phyloP scores from a whole-genome alignment of 2,888 invertebrate genomes.

The Cryptocephalus moraei region DNA sequence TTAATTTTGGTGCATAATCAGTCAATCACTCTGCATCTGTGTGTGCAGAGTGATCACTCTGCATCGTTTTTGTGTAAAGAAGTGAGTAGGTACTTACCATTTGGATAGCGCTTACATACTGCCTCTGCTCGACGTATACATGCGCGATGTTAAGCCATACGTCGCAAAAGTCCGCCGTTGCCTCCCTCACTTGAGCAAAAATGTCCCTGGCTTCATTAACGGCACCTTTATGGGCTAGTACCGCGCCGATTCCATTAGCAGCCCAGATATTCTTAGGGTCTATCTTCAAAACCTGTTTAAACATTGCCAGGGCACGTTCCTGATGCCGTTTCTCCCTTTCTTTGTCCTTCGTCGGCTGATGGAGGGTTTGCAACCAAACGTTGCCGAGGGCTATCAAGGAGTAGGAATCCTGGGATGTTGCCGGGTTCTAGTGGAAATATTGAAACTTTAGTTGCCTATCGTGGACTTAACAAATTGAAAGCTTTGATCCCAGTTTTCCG shows the following conservation, averaged over 20 bases:
- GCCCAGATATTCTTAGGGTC: slow-evolving; percentile 98
- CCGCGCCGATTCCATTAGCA: slow-evolving; percentile 95
- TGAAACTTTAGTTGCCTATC: too few relatives aligned
- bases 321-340: slow-evolving; percentile 92
- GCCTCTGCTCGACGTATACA: slow-evolving; percentile 96
- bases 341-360: slow-evolving; percentile 88
- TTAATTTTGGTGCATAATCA: too few relatives aligned
- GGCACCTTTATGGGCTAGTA: slow-evolving; percentile 84
- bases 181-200: slow-evolving; percentile 97
- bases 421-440: slow-evolving; percentile 47
- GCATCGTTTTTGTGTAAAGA: too few relatives aligned
- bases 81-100: slow-evolving; percentile 55
- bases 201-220: slow-evolving; percentile 96
- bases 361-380: slow-evolving; percentile 95
- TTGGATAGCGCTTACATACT: slow-evolving; percentile 95
- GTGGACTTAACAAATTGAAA: too few relatives aligned
- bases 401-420: slow-evolving; percentile 83
- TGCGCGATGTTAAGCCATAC: slow-evolving; percentile 99
- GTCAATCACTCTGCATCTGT: too few relatives aligned
- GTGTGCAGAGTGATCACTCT: too few relatives aligned
- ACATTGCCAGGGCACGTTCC: slow-evolving; percentile 86
- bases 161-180: slow-evolving; percentile 97
- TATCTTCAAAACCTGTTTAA: slow-evolving; percentile 72
- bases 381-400: slow-evolving; percentile 95
- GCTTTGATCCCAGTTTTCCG: too few relatives aligned